Conservation (phyloP, 2,888 invertebrate genomes). For the Alloscopus bannaensis region DNA sequence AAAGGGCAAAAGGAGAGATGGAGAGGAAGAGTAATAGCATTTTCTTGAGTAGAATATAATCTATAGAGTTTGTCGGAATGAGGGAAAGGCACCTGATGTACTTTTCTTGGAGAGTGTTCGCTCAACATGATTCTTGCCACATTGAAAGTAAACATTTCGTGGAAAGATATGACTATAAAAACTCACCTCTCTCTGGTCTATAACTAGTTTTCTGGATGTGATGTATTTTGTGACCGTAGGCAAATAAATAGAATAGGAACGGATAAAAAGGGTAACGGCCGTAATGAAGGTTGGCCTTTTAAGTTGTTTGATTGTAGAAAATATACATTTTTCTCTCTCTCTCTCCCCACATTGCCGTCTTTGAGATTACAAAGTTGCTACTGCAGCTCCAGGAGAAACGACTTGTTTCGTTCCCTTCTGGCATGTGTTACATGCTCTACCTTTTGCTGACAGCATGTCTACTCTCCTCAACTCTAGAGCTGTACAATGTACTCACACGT, state of each 20-base stretch:
- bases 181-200: background rate
- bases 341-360: too few species aligned
- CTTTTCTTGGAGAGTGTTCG: background rate
- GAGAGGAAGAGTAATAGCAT: too few species aligned
- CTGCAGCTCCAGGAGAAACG: conserved; percentile 22
- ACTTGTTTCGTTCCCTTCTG: conserved; percentile 46
- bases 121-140: conserved; percentile 5
- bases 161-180: too few species aligned
- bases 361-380: conserved; percentile 39
- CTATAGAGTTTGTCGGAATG: too few species aligned
- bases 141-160: conserved; percentile 45
- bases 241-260: conserved; percentile 10
- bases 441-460: conserved; percentile 60
- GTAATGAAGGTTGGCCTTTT: conserved; percentile 39
- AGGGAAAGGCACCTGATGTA: too few species aligned
- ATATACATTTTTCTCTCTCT: conserved; percentile 15
- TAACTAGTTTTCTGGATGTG: conserved; percentile 12
- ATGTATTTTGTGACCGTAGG: conserved; percentile 48
- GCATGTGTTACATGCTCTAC: conserved; percentile 46
- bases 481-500: conserved; percentile 49
- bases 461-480: conserved; percentile 7
- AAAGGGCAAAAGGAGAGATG: too few species aligned
- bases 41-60: too few species aligned
- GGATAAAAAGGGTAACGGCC: conserved; percentile 55
- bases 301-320: conserved; percentile 16